Conservation (phyloP, 1,140 invertebrate species). For the Drosophila sucinea region DNA sequence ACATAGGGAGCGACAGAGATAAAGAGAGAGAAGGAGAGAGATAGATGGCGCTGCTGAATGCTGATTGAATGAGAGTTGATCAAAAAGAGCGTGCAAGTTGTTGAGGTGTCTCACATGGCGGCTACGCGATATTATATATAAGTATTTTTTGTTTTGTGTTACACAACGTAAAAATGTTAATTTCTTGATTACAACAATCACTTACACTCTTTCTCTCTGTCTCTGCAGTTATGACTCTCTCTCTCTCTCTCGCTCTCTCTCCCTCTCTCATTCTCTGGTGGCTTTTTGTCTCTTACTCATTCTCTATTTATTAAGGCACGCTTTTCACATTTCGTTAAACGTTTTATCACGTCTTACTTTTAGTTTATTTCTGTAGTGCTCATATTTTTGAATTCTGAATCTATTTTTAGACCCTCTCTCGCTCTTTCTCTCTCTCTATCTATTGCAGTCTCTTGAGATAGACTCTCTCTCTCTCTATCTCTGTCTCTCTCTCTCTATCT, state of each 20-base stretch:
- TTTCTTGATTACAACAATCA: constrained; percentile 51
- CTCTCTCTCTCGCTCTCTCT: constrained; percentile 19
- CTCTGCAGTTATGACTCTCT: constrained; percentile 1
- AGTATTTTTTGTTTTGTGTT: constrained; percentile 45
- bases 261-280: constrained; percentile 17
- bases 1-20: constrained; percentile 26
- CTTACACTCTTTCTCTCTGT: neutral
- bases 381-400: constrained; percentile 74
- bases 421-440: constrained; percentile 30
- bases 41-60: constrained; percentile 6
- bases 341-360: constrained; percentile 74
- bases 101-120: constrained; percentile 51
- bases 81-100: constrained; percentile 5
- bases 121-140: constrained; percentile 59
- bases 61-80: constrained; percentile 4
- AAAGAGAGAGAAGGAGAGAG: neutral
- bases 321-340: constrained; percentile 65
- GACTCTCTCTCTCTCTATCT: constrained; percentile 16
- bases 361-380: constrained; percentile 49
- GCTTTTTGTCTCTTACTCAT: constrained; percentile 39
- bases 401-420: constrained; percentile 64
- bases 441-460: constrained; percentile 17
- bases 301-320: constrained; percentile 41
- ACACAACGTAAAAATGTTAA: constrained; percentile 67
- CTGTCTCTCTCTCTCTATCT: constrained; percentile 25